These are phyloP conservation scores for Venturia canescens DNA, from an alignment of 1,140 invertebrate species.

Conservation along the genomic window DNA sequence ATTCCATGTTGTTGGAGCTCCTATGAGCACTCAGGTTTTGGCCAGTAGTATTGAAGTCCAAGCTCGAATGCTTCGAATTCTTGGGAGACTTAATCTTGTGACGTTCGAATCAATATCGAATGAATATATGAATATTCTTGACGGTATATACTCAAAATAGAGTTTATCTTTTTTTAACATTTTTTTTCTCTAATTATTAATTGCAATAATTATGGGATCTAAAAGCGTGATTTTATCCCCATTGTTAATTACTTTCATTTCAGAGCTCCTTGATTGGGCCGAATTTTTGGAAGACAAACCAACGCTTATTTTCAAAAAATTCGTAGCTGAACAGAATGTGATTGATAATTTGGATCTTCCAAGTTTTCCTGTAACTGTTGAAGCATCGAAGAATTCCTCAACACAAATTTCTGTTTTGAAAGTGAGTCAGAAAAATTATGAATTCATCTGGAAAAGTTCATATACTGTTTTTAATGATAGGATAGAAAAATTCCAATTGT, in stretches of 20 bases:
- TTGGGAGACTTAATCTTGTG: slow-evolving; percentile 62
- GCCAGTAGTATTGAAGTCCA: slow-evolving; percentile 67
- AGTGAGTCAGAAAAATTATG: slow-evolving; percentile 52
- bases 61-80: slow-evolving; percentile 67
- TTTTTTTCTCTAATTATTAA: not conserved
- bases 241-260: too few species aligned
- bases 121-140: slow-evolving; percentile 66
- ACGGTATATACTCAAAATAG: slow-evolving; percentile 56
- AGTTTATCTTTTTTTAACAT: slow-evolving; percentile 27
- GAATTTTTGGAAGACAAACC: slow-evolving; percentile 40
- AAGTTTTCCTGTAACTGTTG: slow-evolving; percentile 62
- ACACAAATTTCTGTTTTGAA: slow-evolving; percentile 66
- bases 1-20: slow-evolving; percentile 65
- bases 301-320: slow-evolving; percentile 58
- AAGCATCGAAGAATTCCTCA: slow-evolving; percentile 52
- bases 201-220: not conserved
- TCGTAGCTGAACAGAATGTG: slow-evolving; percentile 57
- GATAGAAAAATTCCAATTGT: not conserved
- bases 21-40: slow-evolving; percentile 58
- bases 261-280: slow-evolving; percentile 60
- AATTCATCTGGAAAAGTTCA: not conserved
- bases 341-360: slow-evolving; percentile 66
- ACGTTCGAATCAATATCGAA: slow-evolving; percentile 63
- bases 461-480: slow-evolving; percentile 43
- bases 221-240: slow-evolving; percentile 35